Evolutionary conservation across 2,113 vertebrate species (phyloP).

Genomic region (Psilopsiagon aurifrons): DNA sequence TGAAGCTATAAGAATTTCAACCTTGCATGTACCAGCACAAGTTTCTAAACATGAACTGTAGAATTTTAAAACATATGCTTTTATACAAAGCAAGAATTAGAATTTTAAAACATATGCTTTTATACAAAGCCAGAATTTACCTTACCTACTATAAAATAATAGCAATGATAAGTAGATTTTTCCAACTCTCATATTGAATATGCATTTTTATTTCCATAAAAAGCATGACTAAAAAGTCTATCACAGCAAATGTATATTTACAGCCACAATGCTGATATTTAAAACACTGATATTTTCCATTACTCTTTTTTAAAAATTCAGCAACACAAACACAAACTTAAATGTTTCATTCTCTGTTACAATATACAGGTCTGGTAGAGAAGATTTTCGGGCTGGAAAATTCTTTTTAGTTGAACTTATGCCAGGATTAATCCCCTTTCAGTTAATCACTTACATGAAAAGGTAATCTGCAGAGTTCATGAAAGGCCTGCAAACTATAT

Average conservation of each 20-base stretch:
- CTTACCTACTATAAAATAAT: background rate
- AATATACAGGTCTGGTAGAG: background rate
- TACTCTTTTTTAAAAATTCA: background rate
- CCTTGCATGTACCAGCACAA: background rate
- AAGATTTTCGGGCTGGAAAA: slow-evolving; percentile 31
- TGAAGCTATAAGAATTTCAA: background rate
- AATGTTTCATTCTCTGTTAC: background rate
- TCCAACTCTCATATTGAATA: background rate
- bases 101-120: background rate
- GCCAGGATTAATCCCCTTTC: slow-evolving; percentile 51
- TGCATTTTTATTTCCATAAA: background rate
- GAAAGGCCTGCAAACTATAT: slow-evolving; percentile 64
- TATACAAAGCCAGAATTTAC: background rate
- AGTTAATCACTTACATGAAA: slow-evolving; percentile 63
- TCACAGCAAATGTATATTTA: background rate
- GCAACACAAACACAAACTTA: background rate
- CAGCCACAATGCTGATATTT: background rate
- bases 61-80: background rate
- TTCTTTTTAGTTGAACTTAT: slow-evolving; percentile 47
- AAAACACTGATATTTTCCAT: background rate
- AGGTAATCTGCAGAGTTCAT: slow-evolving; percentile 60
- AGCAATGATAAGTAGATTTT: background rate
- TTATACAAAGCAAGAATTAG: too few species aligned
- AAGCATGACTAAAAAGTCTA: background rate
- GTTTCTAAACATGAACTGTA: background rate